phyloP scores from a whole-genome alignment of 2,888 invertebrate species.

The Scaeva pyrastri region DNA sequence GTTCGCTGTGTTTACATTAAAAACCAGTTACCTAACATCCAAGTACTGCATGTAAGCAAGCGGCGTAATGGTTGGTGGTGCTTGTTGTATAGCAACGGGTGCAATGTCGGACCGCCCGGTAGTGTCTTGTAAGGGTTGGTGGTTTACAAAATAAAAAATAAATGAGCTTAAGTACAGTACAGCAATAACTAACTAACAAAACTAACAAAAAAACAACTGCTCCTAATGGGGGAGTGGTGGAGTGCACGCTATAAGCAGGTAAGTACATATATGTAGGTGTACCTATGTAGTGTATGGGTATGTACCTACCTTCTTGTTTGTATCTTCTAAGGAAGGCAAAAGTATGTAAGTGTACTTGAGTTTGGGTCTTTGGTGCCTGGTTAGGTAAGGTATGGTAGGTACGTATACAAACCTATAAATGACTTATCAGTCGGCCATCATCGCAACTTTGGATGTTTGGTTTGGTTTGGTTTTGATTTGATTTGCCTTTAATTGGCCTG shows the following conservation, averaged over 20 bases:
- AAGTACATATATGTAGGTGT: no score
- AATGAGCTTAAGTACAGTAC: slow-evolving; percentile 35
- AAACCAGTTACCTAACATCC: slow-evolving; percentile 75
- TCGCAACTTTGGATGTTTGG: slow-evolving; percentile 57
- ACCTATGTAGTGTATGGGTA: no score
- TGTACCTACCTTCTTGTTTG: no score
- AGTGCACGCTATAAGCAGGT: not conserved
- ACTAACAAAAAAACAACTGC: not conserved
- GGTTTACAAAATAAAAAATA: slow-evolving; percentile 52
- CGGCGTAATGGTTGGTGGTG: slow-evolving; percentile 72
- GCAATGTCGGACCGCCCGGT: slow-evolving; percentile 74
- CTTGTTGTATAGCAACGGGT: slow-evolving; percentile 68
- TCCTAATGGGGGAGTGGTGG: slow-evolving; percentile 36
- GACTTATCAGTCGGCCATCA: slow-evolving; percentile 74
- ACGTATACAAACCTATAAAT: slow-evolving; percentile 24
- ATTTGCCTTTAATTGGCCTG: slow-evolving; percentile 67
- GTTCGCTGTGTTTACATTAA: slow-evolving; percentile 70
- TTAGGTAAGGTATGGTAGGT: no score
- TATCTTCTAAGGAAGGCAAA: not conserved
- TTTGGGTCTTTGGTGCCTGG: slow-evolving; percentile 42
- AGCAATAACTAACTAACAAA: slow-evolving; percentile 4
- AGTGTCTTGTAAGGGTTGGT: slow-evolving; percentile 71
- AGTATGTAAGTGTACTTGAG: slow-evolving; percentile 34
- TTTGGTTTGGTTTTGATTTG: slow-evolving; percentile 55
- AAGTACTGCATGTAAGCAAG: slow-evolving; percentile 75